These are phyloP conservation scores for Poecile atricapillus DNA, from an alignment of 2,113 vertebrate species.

Conservation along the genomic window DNA sequence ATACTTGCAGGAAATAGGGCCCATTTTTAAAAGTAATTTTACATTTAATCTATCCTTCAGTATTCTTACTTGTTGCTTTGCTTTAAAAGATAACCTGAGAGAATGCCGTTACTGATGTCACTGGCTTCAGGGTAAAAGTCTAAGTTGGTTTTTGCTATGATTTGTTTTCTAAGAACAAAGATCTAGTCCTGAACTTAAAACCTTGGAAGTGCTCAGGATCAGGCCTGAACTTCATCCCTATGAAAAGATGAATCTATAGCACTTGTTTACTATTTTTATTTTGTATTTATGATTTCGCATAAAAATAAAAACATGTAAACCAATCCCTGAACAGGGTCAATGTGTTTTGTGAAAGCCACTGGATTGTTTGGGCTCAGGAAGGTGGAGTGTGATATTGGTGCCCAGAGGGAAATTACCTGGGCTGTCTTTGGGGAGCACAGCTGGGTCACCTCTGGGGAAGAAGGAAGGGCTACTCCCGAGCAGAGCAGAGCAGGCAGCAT, in stretches of 20 bases:
- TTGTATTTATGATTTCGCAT: conserved; percentile 56
- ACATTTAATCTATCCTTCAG: neutral
- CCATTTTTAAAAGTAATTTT: neutral
- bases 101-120: neutral
- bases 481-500: neutral
- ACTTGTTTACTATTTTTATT: conserved; percentile 57
- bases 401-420: neutral
- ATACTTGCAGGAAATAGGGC: neutral
- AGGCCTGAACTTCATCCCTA: neutral
- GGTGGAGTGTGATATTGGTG: neutral
- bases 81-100: neutral
- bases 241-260: neutral
- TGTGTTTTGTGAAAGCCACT: neutral
- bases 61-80: neutral
- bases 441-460: neutral
- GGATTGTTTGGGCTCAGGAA: neutral
- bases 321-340: neutral
- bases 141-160: neutral
- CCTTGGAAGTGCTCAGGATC: neutral
- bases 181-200: neutral
- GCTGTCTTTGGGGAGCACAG: neutral
- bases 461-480: neutral
- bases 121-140: neutral
- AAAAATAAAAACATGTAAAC: conserved; percentile 54
- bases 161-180: neutral